Conservation (phyloP, 2,113 vertebrate species). For the Chelonoidis abingdonii region DNA sequence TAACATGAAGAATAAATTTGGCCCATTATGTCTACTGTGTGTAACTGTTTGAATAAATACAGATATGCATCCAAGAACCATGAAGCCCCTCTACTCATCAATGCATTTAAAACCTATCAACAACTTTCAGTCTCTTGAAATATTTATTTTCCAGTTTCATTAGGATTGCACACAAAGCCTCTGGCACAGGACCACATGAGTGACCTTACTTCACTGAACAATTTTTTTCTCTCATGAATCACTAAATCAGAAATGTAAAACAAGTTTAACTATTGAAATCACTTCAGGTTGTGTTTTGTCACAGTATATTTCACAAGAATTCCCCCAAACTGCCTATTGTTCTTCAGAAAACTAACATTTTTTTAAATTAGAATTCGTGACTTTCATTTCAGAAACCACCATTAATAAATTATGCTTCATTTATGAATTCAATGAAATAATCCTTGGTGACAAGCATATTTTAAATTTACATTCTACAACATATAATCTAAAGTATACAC, state of each 20-base stretch:
- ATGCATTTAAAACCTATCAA: constrained; percentile 66
- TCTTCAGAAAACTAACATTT: neutral
- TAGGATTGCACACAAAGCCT: constrained; percentile 1
- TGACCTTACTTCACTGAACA: constrained; percentile 19
- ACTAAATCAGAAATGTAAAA: neutral
- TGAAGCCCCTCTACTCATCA: constrained; percentile 57
- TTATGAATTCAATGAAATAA: neutral
- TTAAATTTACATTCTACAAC: neutral
- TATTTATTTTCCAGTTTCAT: neutral
- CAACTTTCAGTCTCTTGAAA: constrained; percentile 54
- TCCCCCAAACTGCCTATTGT: neutral
- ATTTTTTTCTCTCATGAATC: constrained; percentile 30
- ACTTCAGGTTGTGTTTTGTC: neutral
- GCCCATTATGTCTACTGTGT: constrained; percentile 47
- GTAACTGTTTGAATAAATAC: constrained; percentile 68
- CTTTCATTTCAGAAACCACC: neutral
- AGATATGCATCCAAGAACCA: constrained; percentile 57
- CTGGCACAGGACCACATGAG: constrained; percentile 10
- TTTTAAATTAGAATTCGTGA: neutral
- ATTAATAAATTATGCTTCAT: neutral
- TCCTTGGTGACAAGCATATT: neutral
- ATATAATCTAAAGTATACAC: neutral
- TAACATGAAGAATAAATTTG: constrained; percentile 47
- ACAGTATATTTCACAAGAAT: accelerated
- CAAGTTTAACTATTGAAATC: constrained; percentile 25